Conservation (phyloP, 2,113 vertebrate genomes). For the Gobiocypris rarus region DNA sequence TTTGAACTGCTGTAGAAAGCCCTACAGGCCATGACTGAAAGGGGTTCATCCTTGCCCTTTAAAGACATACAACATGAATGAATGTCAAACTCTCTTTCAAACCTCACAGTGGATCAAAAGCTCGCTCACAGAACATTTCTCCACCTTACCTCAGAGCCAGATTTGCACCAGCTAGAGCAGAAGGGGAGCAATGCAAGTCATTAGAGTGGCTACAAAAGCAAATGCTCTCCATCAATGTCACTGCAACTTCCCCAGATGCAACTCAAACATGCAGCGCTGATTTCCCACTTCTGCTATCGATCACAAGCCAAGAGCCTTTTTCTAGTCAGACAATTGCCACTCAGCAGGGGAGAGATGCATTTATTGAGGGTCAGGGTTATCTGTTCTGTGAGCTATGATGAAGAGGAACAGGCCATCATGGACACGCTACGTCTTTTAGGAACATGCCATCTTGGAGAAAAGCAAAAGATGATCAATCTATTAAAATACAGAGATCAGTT, state of each 20-base stretch:
- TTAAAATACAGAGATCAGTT: slow-evolving; percentile 35
- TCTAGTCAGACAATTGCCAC: slow-evolving; percentile 20
- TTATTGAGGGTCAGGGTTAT: slow-evolving; percentile 49
- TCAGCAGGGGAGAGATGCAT: slow-evolving; percentile 32
- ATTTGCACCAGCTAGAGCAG: background rate
- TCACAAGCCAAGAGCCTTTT: slow-evolving; percentile 11
- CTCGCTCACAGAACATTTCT: background rate
- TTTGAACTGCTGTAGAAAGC: background rate
- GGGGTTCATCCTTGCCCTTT: background rate
- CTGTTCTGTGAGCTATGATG: slow-evolving; percentile 39
- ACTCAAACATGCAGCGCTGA: slow-evolving; percentile 4
- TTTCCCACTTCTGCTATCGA: slow-evolving; percentile 43
- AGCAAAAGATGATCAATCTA: background rate
- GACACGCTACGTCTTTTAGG: background rate
- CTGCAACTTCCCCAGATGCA: background rate
- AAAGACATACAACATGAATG: slow-evolving; percentile 34
- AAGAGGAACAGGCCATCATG: slow-evolving; percentile 25
- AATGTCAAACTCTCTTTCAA: slow-evolving; percentile 21
- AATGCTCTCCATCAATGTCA: slow-evolving; percentile 13
- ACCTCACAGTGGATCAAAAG: slow-evolving; percentile 1
- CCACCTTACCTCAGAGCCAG: background rate
- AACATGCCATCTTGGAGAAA: background rate
- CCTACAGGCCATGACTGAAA: background rate
- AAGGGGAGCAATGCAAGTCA: background rate
- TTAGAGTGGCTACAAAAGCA: slow-evolving; percentile 17